A percentile compares a stretch with the other conserved stretches of the same genome.
These are phyloP conservation scores for Stictonetta naevosa DNA, from an alignment of 2,113 vertebrate genomes.

Conservation along the genomic window DNA sequence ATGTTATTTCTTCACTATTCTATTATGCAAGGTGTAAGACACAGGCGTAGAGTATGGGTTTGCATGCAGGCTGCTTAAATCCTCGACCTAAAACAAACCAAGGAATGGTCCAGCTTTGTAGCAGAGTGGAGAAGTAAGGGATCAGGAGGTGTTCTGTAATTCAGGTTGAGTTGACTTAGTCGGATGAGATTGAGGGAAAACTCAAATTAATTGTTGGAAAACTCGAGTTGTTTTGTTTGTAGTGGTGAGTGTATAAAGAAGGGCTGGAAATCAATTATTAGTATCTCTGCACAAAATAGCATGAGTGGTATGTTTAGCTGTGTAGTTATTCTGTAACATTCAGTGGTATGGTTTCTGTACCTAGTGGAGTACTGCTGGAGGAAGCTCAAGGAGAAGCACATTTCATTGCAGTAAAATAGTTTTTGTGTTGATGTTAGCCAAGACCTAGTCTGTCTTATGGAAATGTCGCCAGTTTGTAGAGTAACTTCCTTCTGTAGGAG, in stretches of 20 bases:
- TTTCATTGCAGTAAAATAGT: constrained; percentile 39
- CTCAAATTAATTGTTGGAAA: constrained; percentile 34
- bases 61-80: neutral
- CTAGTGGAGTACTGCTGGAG: constrained; percentile 32
- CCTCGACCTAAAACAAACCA: neutral
- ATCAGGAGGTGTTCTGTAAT: neutral
- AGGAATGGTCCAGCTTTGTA: neutral
- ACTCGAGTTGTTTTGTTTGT: constrained; percentile 48
- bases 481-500: neutral
- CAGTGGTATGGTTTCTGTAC: neutral
- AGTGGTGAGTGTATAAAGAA: constrained; percentile 18
- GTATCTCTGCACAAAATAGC: constrained; percentile 48
- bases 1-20: neutral
- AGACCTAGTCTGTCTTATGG: neutral
- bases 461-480: neutral
- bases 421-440: constrained; percentile 17
- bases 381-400: constrained; percentile 35
- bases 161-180: neutral
- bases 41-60: neutral
- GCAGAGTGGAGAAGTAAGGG: neutral
- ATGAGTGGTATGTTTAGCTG: constrained; percentile 29
- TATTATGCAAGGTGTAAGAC: neutral
- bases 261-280: constrained; percentile 56
- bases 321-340: constrained; percentile 47
- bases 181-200: constrained; percentile 27